A percentile compares a stretch with the other conserved stretches of the same genome.
phyloP scores from a whole-genome alignment of 2,113 vertebrate genomes.

The Syngnathus typhle region DNA sequence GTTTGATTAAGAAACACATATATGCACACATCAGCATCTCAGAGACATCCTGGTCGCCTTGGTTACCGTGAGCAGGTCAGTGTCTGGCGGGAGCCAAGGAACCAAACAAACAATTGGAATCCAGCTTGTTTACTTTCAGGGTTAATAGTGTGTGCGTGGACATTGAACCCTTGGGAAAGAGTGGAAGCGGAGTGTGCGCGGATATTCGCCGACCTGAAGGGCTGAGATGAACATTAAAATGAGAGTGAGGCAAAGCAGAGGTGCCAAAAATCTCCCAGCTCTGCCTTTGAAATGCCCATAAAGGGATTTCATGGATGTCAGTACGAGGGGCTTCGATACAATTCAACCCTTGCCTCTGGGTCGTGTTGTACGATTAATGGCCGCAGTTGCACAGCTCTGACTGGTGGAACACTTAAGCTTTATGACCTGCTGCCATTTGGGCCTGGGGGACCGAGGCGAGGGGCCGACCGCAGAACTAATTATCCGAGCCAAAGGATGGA shows the following conservation, averaged over 20 bases:
- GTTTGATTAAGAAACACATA: too few relatives aligned
- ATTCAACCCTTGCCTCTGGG: constrained; percentile 51
- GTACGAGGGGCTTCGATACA: constrained; percentile 69
- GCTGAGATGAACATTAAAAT: constrained; percentile 26
- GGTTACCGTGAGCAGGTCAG: constrained; percentile 32
- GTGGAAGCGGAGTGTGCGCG: constrained; percentile 22
- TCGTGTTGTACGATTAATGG: constrained; percentile 73
- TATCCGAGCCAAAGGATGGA: constrained; percentile 57
- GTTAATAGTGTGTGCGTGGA: constrained; percentile 49
- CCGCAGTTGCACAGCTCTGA: constrained; percentile 60
- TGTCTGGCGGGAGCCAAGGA: constrained; percentile 47
- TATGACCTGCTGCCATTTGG: constrained; percentile 76
- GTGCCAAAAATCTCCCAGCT: constrained; percentile 59
- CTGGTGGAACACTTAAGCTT: constrained; percentile 83
- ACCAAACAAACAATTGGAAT: constrained; percentile 49
- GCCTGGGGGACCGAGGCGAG: constrained; percentile 62
- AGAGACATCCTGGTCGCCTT: constrained; percentile 8
- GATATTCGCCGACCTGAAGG: constrained; percentile 33
- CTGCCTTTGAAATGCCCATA: constrained; percentile 63
- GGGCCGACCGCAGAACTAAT: constrained; percentile 75
- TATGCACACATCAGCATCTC: too few relatives aligned
- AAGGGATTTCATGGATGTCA: constrained; percentile 73
- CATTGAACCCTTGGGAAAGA: constrained; percentile 32
- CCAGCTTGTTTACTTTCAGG: constrained; percentile 47
- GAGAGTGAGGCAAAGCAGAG: constrained; percentile 43